These are phyloP conservation scores for Polyommatus icarus DNA, from an alignment of 2,888 invertebrate species.

Conservation along the genomic window DNA sequence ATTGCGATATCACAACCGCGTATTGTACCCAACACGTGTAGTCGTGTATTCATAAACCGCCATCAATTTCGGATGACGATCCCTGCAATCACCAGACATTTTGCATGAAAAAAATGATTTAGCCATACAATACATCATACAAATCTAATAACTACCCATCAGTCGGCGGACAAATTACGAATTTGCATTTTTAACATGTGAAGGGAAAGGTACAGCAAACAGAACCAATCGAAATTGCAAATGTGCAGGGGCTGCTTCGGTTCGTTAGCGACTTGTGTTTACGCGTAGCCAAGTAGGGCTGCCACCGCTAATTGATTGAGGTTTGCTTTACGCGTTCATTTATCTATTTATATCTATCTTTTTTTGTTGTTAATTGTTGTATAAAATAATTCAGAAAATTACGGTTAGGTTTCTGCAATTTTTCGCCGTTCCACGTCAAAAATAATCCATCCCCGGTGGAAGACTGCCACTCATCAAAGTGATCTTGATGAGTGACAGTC, in stretches of 20 bases:
- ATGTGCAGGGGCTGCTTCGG: conserved; percentile 76
- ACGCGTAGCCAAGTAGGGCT: conserved; percentile 72
- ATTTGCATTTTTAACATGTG: conserved; percentile 52
- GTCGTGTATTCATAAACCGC: background rate
- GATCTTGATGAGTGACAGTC: too few species aligned
- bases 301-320: conserved; percentile 67
- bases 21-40: background rate
- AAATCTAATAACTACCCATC: conserved; percentile 30
- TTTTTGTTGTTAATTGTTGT: background rate
- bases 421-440: too few species aligned
- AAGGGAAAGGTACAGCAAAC: conserved; percentile 60
- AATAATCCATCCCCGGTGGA: too few species aligned
- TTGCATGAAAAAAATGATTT: background rate
- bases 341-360: background rate
- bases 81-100: background rate
- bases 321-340: conserved; percentile 48
- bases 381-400: too few species aligned
- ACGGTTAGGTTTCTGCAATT: too few species aligned
- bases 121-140: conserved; percentile 12
- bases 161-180: conserved; percentile 33
- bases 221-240: conserved; percentile 78
- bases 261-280: conserved; percentile 80
- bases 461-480: too few species aligned
- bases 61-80: background rate
- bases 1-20: background rate